Conservation (phyloP, 2,113 vertebrate genomes). For the Microcebus griseorufus region DNA sequence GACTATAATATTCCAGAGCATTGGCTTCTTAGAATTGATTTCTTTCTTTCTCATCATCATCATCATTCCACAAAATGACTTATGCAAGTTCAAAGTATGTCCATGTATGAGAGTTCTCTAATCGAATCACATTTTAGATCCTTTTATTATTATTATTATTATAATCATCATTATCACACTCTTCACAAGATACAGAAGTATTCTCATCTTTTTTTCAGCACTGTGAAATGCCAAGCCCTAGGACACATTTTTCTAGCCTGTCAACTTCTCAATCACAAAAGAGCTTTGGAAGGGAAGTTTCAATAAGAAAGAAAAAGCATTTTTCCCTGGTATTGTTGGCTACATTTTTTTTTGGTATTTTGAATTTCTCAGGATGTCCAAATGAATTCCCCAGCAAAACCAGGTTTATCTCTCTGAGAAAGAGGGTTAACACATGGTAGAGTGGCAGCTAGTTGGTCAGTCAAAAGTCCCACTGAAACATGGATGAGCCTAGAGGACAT, state of each 20-base stretch:
- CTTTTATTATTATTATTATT: background rate
- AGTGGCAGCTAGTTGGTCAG: slow-evolving; percentile 48
- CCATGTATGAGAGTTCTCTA: background rate
- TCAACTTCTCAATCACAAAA: slow-evolving; percentile 57
- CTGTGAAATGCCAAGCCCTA: background rate
- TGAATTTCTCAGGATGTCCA: slow-evolving; percentile 50
- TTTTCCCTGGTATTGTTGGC: background rate
- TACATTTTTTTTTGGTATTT: background rate
- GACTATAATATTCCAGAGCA: background rate
- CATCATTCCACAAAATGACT: background rate
- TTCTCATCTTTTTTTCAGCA: background rate
- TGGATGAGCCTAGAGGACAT: background rate
- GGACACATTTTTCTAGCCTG: slow-evolving; percentile 57
- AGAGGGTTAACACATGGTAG: slow-evolving; percentile 60
- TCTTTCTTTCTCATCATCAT: background rate
- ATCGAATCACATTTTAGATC: background rate
- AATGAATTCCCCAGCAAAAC: background rate
- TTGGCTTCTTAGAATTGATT: background rate
- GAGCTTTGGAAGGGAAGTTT: slow-evolving; percentile 28
- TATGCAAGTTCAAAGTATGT: background rate
- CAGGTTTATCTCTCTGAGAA: slow-evolving; percentile 54
- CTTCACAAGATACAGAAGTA: background rate
- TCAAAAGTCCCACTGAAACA: slow-evolving; percentile 63
- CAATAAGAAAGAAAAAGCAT: slow-evolving; percentile 49
- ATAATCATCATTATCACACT: background rate